phyloP scores from a whole-genome alignment of 1,140 invertebrate species.

The Trachymyrmex septentrionalis region DNA sequence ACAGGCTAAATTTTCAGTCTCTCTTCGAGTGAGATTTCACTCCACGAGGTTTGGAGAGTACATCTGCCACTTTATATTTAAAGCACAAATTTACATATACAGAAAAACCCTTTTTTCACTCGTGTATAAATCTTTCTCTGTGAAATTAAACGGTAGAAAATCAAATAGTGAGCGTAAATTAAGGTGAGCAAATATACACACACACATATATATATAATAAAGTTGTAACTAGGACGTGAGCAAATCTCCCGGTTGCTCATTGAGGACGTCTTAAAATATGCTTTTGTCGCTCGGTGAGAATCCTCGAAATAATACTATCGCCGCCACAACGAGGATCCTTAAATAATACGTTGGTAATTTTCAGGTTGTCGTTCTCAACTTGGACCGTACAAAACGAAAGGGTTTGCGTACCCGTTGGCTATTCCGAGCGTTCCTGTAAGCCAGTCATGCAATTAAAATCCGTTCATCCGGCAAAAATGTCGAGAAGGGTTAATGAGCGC shows the following conservation, averaged over 20 bases:
- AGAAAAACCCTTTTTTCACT: not conserved
- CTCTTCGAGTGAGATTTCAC: no score
- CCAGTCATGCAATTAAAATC: conserved; percentile 58
- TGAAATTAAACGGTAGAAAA: conserved; percentile 11
- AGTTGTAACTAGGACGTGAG: conserved; percentile 9
- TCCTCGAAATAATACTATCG: conserved; percentile 27
- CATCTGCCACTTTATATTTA: not conserved
- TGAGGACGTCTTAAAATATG: conserved; percentile 30
- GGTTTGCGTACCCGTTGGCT: not conserved
- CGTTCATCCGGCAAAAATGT: conserved; percentile 57
- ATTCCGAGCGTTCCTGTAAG: conserved; percentile 32
- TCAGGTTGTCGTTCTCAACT: conserved; percentile 16
- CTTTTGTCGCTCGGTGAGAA: conserved; percentile 7
- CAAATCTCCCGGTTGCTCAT: not conserved
- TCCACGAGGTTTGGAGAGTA: no score
- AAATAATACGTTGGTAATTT: conserved; percentile 34
- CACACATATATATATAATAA: not conserved
- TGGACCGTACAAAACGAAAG: not conserved
- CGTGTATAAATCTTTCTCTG: not conserved
- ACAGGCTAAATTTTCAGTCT: no score
- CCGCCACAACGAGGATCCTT: conserved; percentile 2
- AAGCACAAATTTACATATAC: conserved; percentile 3
- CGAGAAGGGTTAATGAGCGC: conserved; percentile 33
- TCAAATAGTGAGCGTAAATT: not conserved
- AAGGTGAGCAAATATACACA: not conserved